Evolutionary conservation across 2,797 vertebrate genomes (phyloP).

Genomic region (Xenopus petersii): DNA sequence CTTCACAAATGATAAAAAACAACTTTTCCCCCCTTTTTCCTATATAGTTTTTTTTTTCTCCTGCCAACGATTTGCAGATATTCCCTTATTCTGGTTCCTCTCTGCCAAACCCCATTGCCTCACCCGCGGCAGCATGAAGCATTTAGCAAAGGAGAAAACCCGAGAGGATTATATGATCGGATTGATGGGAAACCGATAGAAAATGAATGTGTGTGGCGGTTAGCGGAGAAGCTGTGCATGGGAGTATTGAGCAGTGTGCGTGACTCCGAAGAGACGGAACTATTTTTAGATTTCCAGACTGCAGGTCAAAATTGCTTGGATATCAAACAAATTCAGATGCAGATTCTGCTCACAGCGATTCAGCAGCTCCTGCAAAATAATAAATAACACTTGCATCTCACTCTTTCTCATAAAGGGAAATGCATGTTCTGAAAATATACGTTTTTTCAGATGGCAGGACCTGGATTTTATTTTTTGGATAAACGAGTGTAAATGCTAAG

Average conservation of each 20-base stretch:
- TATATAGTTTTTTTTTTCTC: no score
- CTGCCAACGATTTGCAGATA: no score
- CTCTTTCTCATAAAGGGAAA: slow-evolving; percentile 22
- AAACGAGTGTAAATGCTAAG: no score
- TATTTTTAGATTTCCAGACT: slow-evolving; percentile 61
- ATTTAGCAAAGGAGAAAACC: no score
- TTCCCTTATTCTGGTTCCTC: no score
- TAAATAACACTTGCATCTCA: slow-evolving; percentile 34
- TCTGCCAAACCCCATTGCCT: no score
- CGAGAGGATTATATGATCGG: neutral
- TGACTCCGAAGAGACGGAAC: slow-evolving; percentile 59
- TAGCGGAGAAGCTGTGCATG: neutral
- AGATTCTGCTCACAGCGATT: slow-evolving; percentile 52
- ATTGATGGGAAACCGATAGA: neutral
- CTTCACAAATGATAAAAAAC: no score
- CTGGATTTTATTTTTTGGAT: no score
- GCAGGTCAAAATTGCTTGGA: slow-evolving; percentile 44
- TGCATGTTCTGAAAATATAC: no score
- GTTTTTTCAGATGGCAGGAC: no score
- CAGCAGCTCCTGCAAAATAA: slow-evolving; percentile 43
- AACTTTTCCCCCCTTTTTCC: no score
- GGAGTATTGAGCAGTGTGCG: neutral
- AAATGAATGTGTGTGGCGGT: neutral
- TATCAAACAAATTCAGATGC: slow-evolving; percentile 54
- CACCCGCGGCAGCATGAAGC: no score